Base-by-base conservation (phyloP, 2,888 invertebrate species). In the Noctua pronuba region DNA sequence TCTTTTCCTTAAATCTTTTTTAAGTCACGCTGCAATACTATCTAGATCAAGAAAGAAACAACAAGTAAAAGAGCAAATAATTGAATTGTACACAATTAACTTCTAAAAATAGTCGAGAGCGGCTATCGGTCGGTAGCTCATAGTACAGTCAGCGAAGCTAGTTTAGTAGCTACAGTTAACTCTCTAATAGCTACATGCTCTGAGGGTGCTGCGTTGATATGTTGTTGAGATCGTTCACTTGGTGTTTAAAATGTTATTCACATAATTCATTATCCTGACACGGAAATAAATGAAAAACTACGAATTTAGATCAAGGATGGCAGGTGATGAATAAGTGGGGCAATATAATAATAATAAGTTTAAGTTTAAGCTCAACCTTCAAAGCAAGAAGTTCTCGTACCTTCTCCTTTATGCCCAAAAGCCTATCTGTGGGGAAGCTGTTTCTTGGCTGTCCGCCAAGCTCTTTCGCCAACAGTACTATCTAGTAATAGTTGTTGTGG, bases 41-140 rank as follows among this genome's bases (percentile, higher is more conserved):
- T 62, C 62, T 80, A 70, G 66, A 71, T 64, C 28, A 74, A 52
- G 65, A 73, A 58, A 52, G 28, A 68, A 80, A 52, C 1, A 74
- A 44, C 28, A 49, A 46, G 8, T 35, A 13, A 71, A 18, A 11
- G 44, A 16, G 58, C 44, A 66, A 85, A 69, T 82, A 75, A 75
- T 85, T 85, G 62, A 82, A 85, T 72, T 75, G 77, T 78, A 44
- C 70, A 71, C 41, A 69, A 86, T 82, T 82, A 78, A 73, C 55
- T 69, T 60, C 62, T 71, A 79, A 79, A 84, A 82, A 82, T 86
- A 82, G 73, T 68, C 44, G 18, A 73, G 75, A 73, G 41, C 6
- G 49, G 46, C 44, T 35, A 46, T 71, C 49, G 41, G 71, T 71
- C 49, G 41, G 71, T 72, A 65, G 58, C 41, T 58, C 0, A 21